Percentiles rank a stretch among this genome's conserved stretches.
phyloP scores from a whole-genome alignment of 2,797 vertebrate species.

The Alcedo quadribrachys region DNA sequence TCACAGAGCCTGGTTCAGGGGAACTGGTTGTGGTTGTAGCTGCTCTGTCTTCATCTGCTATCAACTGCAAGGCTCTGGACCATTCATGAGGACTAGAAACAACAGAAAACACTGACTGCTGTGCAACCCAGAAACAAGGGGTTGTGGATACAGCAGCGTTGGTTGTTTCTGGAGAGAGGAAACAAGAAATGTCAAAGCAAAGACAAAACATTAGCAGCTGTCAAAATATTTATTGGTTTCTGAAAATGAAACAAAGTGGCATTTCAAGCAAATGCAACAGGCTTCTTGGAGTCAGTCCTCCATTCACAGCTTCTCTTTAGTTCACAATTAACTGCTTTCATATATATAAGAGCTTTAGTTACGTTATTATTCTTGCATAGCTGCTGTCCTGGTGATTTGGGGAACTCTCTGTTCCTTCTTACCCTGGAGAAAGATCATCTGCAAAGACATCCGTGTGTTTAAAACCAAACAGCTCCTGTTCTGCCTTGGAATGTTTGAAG shows the following conservation, averaged over 20 bases:
- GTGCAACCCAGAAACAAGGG: background rate
- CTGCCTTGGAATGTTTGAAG: background rate
- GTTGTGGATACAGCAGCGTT: background rate
- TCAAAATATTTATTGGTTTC: background rate
- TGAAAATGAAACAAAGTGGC: background rate
- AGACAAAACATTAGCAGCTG: background rate
- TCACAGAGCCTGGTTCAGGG: background rate
- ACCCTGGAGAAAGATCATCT: background rate
- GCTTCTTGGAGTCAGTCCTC: background rate
- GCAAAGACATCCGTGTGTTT: background rate
- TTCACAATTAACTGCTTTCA: background rate
- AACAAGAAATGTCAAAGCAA: background rate
- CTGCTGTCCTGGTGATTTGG: background rate
- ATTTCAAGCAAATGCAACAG: background rate
- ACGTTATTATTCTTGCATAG: background rate
- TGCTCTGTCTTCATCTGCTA: background rate
- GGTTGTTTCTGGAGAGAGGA: background rate
- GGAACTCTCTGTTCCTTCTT: background rate
- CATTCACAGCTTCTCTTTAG: background rate
- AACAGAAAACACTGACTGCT: background rate
- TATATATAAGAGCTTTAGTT: background rate
- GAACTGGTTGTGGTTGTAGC: background rate
- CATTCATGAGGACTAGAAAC: background rate
- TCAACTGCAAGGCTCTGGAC: background rate
- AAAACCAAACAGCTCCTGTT: background rate